Evolutionary conservation across 2,113 vertebrate genomes (phyloP).

Genomic region (Podiceps cristatus): DNA sequence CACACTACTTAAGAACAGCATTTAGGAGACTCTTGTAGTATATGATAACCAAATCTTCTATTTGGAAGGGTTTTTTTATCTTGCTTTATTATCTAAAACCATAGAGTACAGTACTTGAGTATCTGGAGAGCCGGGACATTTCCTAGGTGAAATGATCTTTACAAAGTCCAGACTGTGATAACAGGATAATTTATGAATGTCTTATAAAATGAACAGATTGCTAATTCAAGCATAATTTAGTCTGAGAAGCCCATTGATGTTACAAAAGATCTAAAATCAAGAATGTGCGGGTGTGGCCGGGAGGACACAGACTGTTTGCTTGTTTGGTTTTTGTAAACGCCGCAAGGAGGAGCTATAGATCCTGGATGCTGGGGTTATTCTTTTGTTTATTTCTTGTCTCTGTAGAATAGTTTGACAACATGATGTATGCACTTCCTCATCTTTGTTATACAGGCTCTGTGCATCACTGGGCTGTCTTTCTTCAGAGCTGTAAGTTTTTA

Average conservation of each 20-base stretch:
- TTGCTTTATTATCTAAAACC: background rate
- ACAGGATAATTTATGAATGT: background rate
- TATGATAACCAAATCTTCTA: background rate
- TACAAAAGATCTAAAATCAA: background rate
- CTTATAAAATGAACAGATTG: background rate
- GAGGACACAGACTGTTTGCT: fast-evolving
- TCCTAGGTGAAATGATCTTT: background rate
- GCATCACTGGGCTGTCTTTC: background rate
- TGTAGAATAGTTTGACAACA: background rate
- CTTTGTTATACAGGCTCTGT: background rate
- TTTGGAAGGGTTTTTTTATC: background rate
- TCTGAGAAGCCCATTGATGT: background rate
- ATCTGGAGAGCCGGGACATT: background rate
- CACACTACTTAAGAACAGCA: background rate
- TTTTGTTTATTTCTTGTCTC: background rate
- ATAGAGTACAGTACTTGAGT: background rate
- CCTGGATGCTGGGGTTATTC: background rate
- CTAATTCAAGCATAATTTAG: background rate
- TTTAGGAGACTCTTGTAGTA: background rate
- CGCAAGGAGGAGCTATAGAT: background rate
- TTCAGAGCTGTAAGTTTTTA: background rate
- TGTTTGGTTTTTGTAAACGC: background rate
- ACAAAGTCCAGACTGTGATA: background rate
- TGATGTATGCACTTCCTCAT: background rate
- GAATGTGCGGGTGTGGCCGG: background rate